Evolutionary conservation across 2,113 vertebrate genomes (phyloP), one percentile per base, ranked within the genome.

Genomic region (Acanthisitta chloris): DNA sequence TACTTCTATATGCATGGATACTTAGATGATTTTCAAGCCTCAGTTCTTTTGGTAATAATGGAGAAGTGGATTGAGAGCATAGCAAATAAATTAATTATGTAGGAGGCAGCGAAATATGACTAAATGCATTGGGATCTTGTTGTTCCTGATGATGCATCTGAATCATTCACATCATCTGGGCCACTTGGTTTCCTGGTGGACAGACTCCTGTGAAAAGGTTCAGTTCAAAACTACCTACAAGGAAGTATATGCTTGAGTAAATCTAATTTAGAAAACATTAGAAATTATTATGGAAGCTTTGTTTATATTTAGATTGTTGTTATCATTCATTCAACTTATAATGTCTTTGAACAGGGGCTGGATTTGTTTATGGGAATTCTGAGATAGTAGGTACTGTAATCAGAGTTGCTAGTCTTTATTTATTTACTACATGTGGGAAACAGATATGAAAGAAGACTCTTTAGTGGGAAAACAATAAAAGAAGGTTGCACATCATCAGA

Each of bases 71-170:
- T 33, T 86, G 81, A 95, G 65, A 97, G 28, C 76, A 81, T 12
- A 49, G 48, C 38, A 96, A 90, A 95, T 83, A 97, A 91, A 95
- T 96, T 81, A 92, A 79, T 95, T 92, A 52, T 58, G 84, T 93
- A 80, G 94, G 73, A 95, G 73, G 83, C 83, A 81, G 61, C 85
- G 91, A 88, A 91, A 94, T 92, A 94, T 87, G 89, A 89, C 81
- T 94, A 88, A 95, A 91, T 91, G 72, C 62, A 33, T 17, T 89
- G 83, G 65, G 89, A 89, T 92, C 81, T 58, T 86, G 12, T 69
- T 96, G 82, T 91, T 94, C 78, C 65, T 92, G 81, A 26, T 84
- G 83, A 84, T 88, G 49, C 43, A 81, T 81, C 73, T 92, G 81
- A 95, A 84, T 95, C 86, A 94, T 65, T 76, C 70, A 29, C 64